These are phyloP conservation scores for Sericinus montela DNA, from an alignment of 2,888 invertebrate species.

Conservation along the genomic window DNA sequence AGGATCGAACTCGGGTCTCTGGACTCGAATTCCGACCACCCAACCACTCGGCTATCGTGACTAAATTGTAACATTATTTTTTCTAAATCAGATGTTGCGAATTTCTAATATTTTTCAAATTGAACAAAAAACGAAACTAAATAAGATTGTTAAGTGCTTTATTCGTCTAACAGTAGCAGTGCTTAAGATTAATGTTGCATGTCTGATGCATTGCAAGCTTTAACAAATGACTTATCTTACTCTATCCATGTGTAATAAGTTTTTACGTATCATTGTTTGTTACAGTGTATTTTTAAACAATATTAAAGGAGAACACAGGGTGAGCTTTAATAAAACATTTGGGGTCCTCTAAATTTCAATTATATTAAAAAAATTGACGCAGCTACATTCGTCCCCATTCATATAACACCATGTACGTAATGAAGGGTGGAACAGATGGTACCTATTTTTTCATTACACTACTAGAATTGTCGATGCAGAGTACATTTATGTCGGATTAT, in stretches of 20 bases:
- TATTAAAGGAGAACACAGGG: constrained; percentile 43
- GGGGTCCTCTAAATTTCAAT: constrained; percentile 69
- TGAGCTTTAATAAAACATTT: constrained; percentile 69
- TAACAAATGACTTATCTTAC: constrained; percentile 16
- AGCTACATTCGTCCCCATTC: constrained; percentile 58
- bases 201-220: constrained; percentile 11
- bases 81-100: too few species aligned
- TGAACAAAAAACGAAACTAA: too few species aligned
- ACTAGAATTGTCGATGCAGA: constrained; percentile 57
- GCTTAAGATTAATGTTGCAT: constrained; percentile 12
- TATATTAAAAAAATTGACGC: constrained; percentile 73
- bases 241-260: constrained; percentile 7
- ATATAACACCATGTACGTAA: constrained; percentile 55
- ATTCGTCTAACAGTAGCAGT: not conserved
- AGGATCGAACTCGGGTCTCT: too few species aligned
- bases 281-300: constrained; percentile 34
- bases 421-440: constrained; percentile 79
- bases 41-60: too few species aligned
- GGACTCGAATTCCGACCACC: too few species aligned
- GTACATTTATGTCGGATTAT: constrained; percentile 72
- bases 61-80: too few species aligned
- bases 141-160: too few species aligned
- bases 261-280: constrained; percentile 5
- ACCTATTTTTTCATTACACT: constrained; percentile 71
- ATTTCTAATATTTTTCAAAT: too few species aligned